These are phyloP conservation scores for Parazoanthus swiftii DNA, from an alignment of 92 coral and sea anemone genomes.

Conservation along the genomic window DNA sequence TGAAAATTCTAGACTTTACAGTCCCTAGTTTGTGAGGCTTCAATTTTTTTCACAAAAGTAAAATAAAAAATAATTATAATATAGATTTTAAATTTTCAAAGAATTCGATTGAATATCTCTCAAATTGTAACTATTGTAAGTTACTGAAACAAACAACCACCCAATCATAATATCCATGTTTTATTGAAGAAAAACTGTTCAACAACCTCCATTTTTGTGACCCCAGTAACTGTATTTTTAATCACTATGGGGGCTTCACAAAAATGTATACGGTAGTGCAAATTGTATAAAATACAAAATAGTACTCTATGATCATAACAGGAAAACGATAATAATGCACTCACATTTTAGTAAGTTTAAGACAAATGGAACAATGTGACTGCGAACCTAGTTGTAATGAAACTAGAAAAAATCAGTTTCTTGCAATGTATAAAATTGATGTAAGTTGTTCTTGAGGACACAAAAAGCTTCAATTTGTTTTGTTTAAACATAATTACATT, in stretches of 20 bases:
- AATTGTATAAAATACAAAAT: not conserved
- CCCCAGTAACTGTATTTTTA: not conserved
- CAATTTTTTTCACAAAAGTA: constrained; percentile 18
- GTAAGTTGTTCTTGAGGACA: not conserved
- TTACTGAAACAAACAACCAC: not conserved
- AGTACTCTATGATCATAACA: not conserved
- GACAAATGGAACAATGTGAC: not conserved
- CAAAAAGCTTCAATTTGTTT: not conserved
- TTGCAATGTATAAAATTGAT: too few species aligned
- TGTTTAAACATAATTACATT: not conserved
- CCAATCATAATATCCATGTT: not conserved
- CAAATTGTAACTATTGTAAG: not conserved
- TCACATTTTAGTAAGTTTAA: not conserved
- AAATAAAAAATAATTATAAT: not conserved
- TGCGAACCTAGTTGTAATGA: too few species aligned
- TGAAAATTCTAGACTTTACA: constrained; percentile 3
- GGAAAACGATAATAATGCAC: not conserved
- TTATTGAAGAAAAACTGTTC: not conserved
- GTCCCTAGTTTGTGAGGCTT: constrained; percentile 20
- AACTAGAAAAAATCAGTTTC: too few species aligned
- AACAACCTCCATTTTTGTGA: not conserved
- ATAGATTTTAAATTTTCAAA: constrained; percentile 40
- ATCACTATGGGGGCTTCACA: not conserved
- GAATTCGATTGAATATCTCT: not conserved
- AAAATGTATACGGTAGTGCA: not conserved